These are phyloP conservation scores for Enteromius trimaculatus DNA, from an alignment of 2,797 vertebrate genomes.

Conservation along the genomic window DNA sequence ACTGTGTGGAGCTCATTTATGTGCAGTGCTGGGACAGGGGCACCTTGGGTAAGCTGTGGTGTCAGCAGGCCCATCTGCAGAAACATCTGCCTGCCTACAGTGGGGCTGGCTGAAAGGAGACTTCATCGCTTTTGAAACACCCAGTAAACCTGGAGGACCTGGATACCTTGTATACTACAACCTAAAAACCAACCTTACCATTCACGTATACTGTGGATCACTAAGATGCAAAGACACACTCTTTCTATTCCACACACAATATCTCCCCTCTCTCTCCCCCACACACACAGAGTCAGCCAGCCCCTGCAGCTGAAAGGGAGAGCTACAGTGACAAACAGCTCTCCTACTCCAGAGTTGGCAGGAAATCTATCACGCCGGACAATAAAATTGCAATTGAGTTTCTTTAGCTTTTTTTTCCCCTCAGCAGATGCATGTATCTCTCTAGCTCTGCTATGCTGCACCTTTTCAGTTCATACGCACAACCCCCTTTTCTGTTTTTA, in stretches of 20 bases:
- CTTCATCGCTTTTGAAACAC: background rate
- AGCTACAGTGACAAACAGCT: slow-evolving; percentile 99
- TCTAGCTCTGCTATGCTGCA: slow-evolving; percentile 82
- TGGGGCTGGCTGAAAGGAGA: slow-evolving; percentile 25
- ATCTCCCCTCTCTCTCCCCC: background rate
- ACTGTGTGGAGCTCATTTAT: slow-evolving; percentile 67
- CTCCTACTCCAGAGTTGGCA: slow-evolving; percentile 96
- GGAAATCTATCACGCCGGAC: slow-evolving; percentile 99
- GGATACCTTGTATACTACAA: slow-evolving; percentile 58
- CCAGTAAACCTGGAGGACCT: background rate
- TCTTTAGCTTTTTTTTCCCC: slow-evolving; percentile 90
- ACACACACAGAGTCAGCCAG: slow-evolving; percentile 44
- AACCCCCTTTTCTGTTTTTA: slow-evolving; percentile 73
- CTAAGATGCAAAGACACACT: slow-evolving; percentile 61
- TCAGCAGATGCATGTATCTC: slow-evolving; percentile 94
- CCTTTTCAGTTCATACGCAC: slow-evolving; percentile 76
- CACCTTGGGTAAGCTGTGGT: slow-evolving; percentile 75
- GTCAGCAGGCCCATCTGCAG: slow-evolving; percentile 77
- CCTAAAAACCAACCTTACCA: slow-evolving; percentile 33
- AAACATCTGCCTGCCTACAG: slow-evolving; percentile 75
- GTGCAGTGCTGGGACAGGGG: slow-evolving; percentile 68
- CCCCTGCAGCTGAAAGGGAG: slow-evolving; percentile 87
- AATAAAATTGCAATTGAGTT: slow-evolving; percentile 99
- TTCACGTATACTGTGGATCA: slow-evolving; percentile 24
- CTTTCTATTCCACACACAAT: slow-evolving; percentile 2